phyloP scores from a whole-genome alignment of 2,888 invertebrate genomes.

The Hedychridium roseum region DNA sequence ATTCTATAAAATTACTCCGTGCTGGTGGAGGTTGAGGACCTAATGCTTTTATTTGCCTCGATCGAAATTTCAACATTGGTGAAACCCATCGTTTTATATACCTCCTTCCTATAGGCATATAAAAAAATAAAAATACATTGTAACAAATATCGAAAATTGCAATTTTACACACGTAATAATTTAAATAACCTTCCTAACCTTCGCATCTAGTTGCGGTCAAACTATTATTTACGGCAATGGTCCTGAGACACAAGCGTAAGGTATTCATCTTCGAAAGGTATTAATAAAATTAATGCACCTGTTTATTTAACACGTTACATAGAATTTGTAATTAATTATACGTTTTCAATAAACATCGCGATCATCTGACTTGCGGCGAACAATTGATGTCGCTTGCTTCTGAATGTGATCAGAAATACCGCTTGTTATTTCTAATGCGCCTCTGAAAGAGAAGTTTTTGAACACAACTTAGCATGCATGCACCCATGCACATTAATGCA shows the following conservation, averaged over 20 bases:
- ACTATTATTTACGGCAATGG: conserved; percentile 19
- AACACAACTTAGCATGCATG: too few relatives aligned
- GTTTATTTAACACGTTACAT: too few relatives aligned
- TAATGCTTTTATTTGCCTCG: conserved; percentile 66
- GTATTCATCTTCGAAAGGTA: conserved; percentile 49
- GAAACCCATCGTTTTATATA: conserved; percentile 72
- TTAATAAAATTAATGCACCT: too few relatives aligned
- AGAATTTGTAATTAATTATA: too few relatives aligned
- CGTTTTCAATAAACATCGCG: too few relatives aligned
- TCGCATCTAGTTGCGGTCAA: conserved; percentile 29
- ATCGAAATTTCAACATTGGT: conserved; percentile 73
- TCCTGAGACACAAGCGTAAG: conserved; percentile 34
- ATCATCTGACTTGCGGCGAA: too few relatives aligned
- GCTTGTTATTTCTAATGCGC: too few relatives aligned
- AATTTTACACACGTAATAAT: neutral
- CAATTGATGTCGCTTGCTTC: too few relatives aligned
- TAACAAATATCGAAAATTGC: neutral
- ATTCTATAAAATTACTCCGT: conserved; percentile 77
- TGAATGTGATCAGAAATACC: too few relatives aligned
- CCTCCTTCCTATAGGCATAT: conserved; percentile 53
- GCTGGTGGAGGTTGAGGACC: conserved; percentile 59
- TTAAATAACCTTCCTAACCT: conserved; percentile 29
- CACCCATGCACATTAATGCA: too few relatives aligned
- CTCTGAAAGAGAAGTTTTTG: too few relatives aligned
- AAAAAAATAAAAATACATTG: conserved; percentile 13